Evolutionary conservation across 2,113 vertebrate genomes (phyloP).

Genomic region (Agelaius phoeniceus): DNA sequence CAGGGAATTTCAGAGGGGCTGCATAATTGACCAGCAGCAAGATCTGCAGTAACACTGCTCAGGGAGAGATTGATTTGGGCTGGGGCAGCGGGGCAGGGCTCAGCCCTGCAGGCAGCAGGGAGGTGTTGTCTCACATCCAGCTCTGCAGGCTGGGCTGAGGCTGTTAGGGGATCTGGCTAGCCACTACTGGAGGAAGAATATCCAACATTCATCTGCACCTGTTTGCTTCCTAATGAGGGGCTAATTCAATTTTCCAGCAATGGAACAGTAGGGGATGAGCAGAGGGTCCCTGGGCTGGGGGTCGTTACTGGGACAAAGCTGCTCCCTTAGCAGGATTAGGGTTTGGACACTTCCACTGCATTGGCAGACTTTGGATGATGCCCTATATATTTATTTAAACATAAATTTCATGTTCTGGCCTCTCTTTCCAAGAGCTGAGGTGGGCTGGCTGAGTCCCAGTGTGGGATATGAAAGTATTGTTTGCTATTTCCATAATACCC

Average conservation of each 20-base stretch:
- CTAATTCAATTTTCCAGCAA: background rate
- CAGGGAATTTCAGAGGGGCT: background rate
- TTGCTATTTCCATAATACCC: background rate
- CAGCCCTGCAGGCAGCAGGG: conserved; percentile 1
- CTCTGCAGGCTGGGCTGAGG: background rate
- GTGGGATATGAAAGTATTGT: background rate
- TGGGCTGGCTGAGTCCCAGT: background rate
- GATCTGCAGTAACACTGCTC: background rate
- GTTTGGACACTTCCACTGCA: background rate
- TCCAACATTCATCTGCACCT: background rate
- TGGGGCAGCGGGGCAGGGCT: background rate
- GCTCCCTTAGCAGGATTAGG: background rate
- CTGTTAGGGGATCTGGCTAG: background rate
- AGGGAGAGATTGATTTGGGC: background rate
- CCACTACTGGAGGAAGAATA: background rate
- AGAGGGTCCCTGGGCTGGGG: background rate
- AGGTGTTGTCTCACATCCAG: background rate
- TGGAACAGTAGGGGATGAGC: background rate
- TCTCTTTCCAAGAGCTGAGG: background rate
- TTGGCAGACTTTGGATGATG: background rate
- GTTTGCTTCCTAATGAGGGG: background rate
- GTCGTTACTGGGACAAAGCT: accelerated
- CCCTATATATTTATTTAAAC: background rate
- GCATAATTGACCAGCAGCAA: conserved; percentile 13
- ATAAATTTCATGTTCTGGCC: background rate